Evolutionary conservation across 2,888 invertebrate genomes (phyloP).

Genomic region (Calliopum simillimum): DNA sequence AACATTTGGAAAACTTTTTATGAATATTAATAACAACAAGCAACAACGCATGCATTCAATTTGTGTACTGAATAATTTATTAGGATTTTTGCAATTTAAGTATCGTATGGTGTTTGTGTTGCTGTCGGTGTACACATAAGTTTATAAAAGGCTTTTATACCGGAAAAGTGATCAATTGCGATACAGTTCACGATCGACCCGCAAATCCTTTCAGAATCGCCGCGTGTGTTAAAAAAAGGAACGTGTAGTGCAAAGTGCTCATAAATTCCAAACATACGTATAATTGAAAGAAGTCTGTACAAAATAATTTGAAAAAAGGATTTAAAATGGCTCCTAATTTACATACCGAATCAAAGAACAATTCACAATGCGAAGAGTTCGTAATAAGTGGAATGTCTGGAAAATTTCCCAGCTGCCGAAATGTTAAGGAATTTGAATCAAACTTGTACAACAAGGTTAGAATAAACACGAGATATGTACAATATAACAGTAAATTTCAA

Average conservation of each 20-base stretch:
- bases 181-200: conserved; percentile 8
- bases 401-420: background rate
- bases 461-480: background rate
- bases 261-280: too few species aligned
- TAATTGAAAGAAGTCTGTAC: background rate
- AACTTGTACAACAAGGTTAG: conserved; percentile 7
- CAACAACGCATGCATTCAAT: background rate
- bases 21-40: too few species aligned
- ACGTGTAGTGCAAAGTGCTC: too few species aligned
- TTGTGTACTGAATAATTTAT: conserved; percentile 18
- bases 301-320: background rate
- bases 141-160: conserved; percentile 11
- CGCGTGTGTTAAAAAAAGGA: background rate
- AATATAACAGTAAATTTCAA: background rate
- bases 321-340: conserved; percentile 1
- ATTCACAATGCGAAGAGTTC: background rate
- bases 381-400: conserved; percentile 8
- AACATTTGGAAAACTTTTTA: too few species aligned
- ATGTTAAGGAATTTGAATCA: conserved; percentile 1
- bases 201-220: background rate
- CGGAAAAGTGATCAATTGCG: conserved; percentile 6
- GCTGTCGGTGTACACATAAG: background rate
- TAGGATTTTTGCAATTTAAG: background rate
- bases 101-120: conserved; percentile 5
- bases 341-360: background rate